phyloP scores from a whole-genome alignment of 2,113 vertebrate species.

The Todiramphus chloris region DNA sequence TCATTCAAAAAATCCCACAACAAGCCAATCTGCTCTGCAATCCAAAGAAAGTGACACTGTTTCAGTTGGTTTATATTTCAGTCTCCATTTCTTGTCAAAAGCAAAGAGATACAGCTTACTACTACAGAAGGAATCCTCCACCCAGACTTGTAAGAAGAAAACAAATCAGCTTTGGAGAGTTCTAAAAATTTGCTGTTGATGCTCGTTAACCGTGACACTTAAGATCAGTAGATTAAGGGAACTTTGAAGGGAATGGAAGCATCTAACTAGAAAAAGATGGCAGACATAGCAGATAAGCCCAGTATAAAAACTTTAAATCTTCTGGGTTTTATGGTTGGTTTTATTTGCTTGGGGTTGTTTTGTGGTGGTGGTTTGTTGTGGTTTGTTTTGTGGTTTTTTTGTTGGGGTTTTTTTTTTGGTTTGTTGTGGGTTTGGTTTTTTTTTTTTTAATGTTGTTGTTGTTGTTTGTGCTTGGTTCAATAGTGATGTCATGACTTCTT shows the following conservation, averaged over 20 bases:
- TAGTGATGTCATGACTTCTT: not conserved
- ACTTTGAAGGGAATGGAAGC: not conserved
- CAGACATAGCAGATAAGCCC: not conserved
- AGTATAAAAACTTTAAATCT: not conserved
- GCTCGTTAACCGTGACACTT: not conserved
- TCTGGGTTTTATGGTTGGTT: not conserved
- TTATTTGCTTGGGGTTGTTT: no score
- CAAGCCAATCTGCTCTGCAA: not conserved
- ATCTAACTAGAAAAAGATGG: not conserved
- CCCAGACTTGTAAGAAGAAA: not conserved
- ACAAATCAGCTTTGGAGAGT: not conserved
- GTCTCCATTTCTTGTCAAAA: not conserved
- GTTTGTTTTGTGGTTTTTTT: no score
- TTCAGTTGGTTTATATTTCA: not conserved
- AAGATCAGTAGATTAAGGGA: not conserved
- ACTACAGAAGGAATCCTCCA: not conserved
- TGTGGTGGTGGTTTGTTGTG: no score
- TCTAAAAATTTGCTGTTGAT: not conserved
- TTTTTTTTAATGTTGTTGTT: no score
- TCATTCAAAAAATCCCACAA: not conserved
- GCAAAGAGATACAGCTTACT: not conserved
- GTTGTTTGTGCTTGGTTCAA: not conserved
- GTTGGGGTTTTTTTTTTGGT: not conserved
- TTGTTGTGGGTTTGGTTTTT: not conserved
- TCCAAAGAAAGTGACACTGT: not conserved